Percentiles rank a stretch among this genome's conserved stretches.
phyloP scores from a whole-genome alignment of 37 sponge, comb jelly and placozoan genomes.

The Sycon ciliatum region DNA sequence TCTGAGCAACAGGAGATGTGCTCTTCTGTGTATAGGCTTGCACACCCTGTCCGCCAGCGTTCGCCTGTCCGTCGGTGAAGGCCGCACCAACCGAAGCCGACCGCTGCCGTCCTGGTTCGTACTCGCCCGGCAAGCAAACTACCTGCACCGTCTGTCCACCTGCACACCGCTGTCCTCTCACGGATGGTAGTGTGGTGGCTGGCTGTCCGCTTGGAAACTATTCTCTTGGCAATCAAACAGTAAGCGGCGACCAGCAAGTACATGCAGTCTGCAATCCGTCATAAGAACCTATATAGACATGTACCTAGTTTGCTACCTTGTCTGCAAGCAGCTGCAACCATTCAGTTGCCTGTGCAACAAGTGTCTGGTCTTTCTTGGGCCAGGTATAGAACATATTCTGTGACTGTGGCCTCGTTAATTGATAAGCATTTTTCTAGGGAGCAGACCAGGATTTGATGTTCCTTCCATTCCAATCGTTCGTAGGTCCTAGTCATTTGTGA shows the following conservation, averaged over 20 bases:
- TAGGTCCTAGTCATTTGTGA: too few relatives aligned
- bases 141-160: slow-evolving; percentile 35
- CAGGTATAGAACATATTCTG: background rate
- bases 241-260: too few relatives aligned
- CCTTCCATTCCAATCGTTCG: too few relatives aligned
- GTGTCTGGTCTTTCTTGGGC: too few relatives aligned
- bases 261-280: too few relatives aligned
- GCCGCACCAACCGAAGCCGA: background rate
- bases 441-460: too few relatives aligned
- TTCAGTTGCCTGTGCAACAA: too few relatives aligned
- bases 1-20: too few relatives aligned
- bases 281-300: too few relatives aligned
- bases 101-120: background rate
- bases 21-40: too few relatives aligned
- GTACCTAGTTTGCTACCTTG: too few relatives aligned
- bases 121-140: slow-evolving; percentile 16
- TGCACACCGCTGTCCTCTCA: slow-evolving; percentile 17
- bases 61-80: background rate
- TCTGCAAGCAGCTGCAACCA: too few relatives aligned
- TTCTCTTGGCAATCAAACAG: background rate
- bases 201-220: background rate
- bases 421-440: background rate
- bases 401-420: background rate
- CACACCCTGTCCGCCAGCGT: slow-evolving; percentile 1
- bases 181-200: background rate